These are phyloP conservation scores for Ectemnius continuus DNA, from an alignment of 2,888 invertebrate genomes.

Conservation along the genomic window DNA sequence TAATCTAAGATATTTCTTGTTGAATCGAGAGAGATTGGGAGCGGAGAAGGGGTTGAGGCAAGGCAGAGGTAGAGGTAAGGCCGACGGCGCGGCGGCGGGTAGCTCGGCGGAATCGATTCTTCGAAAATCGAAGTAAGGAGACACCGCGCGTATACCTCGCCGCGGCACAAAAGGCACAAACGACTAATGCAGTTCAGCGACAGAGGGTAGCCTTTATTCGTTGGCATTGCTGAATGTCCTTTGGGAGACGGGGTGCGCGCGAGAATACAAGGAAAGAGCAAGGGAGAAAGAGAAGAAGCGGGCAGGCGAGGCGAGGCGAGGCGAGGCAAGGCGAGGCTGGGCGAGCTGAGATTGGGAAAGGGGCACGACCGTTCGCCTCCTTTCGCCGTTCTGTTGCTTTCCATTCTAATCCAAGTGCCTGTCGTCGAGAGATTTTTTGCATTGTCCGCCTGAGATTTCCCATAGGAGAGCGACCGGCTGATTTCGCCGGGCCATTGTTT, in stretches of 20 bases:
- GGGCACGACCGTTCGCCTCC: constrained; percentile 39
- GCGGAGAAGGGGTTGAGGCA: no score
- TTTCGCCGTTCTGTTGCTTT: constrained; percentile 60
- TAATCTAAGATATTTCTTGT: no score
- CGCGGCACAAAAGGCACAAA: constrained; percentile 54
- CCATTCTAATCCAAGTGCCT: constrained; percentile 68
- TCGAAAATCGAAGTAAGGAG: constrained; percentile 51
- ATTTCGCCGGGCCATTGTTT: constrained; percentile 58
- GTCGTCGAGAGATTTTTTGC: constrained; percentile 62
- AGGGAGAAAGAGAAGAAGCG: constrained; percentile 20
- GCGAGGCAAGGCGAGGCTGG: constrained; percentile 12
- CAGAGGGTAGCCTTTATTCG: constrained; percentile 55
- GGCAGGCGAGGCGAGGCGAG: constrained; percentile 13
- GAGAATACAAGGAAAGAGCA: no score
- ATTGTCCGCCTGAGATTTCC: constrained; percentile 65
- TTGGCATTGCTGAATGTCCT: constrained; percentile 61
- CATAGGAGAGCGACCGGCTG: constrained; percentile 64
- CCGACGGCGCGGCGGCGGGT: constrained; percentile 1
- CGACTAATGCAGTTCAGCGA: constrained; percentile 61
- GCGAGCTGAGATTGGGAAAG: constrained; percentile 61
- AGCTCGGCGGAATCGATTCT: constrained; percentile 45
- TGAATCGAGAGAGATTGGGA: no score
- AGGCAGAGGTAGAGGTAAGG: not conserved
- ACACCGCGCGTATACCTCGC: constrained; percentile 44
- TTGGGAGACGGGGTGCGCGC: constrained; percentile 54